These are phyloP conservation scores for Odobenus rosmarus DNA, from an alignment of 2,113 vertebrate genomes.

Conservation along the genomic window DNA sequence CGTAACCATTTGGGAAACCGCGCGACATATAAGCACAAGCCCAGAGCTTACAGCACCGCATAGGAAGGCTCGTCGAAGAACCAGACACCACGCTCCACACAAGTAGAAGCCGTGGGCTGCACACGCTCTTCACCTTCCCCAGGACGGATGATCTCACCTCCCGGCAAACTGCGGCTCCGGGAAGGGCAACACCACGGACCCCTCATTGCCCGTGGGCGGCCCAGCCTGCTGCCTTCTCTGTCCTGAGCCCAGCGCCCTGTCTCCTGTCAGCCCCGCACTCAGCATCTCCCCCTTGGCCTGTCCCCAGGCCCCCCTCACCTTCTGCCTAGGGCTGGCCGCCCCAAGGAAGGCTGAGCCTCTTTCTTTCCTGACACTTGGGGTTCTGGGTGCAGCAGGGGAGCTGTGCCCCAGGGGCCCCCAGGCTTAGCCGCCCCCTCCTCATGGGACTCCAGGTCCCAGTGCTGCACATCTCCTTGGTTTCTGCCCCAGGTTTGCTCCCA, in stretches of 20 bases:
- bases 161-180: not conserved
- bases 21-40: accelerated
- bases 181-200: too few species aligned
- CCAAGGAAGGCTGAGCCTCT: not conserved
- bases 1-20: accelerated
- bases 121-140: accelerated
- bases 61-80: not conserved
- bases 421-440: not conserved
- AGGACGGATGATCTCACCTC: not conserved
- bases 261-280: not conserved
- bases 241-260: too few species aligned
- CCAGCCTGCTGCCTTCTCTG: not conserved
- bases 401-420: too few species aligned
- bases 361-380: not conserved
- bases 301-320: accelerated
- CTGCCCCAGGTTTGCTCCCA: too few species aligned
- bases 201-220: accelerated
- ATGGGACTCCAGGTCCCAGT: accelerated
- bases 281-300: accelerated
- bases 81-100: accelerated
- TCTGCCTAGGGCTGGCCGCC: too few species aligned
- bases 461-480: not conserved
- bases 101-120: accelerated
- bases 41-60: not conserved
- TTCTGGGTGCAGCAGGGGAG: not conserved